Base-by-base conservation (phyloP, 1,140 invertebrate genomes). In the Calephelis nemesis region DNA sequence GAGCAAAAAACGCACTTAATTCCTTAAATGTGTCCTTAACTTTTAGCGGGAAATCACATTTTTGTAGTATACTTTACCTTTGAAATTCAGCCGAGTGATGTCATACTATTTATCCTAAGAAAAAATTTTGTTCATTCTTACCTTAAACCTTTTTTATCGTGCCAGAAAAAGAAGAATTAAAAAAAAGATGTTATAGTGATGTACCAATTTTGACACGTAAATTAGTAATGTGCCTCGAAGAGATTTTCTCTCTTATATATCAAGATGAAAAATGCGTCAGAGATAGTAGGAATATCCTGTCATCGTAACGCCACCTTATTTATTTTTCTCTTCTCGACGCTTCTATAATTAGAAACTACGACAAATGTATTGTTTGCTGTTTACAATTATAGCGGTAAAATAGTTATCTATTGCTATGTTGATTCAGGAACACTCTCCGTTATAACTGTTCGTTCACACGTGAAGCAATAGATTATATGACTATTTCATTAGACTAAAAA, bases 81-180 rank as follows among this genome's bases (percentile, higher is more conserved):
- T 19, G 47, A 64, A 65, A 65, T 39, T 65, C 70, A 52, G 70
- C 70, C 70, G 70, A 72, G 50, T 72, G 70, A 68, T 72, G 70
- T 62, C 67, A 68, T 66, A 66, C 65, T 6, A 45, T 45, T 45
- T 45, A 45, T 7, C 42, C 50, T 66, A 45, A 58, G 54, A 66
- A 58, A 60, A 67, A 58, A 58, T 30, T 30, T 30, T 58, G 40
- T 67, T 58, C 52, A 67, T 58, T 60, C 65, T 67, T 67, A 67
- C 65, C 52, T 60, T 58, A 58, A 9, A 60, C 65, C 52, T 60
- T 7, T 7, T 45, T 67, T 60, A 49, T 39, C 50, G 58, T 60
- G 58, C 65, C 65, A 50, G 67, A 68, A 15, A 39, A 62, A 30
- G 40, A 54, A 19, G n/a, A 15, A 49, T 42, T 62, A 9, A 30